A percentile compares a stretch with the other conserved stretches of the same genome.
phyloP scores from a whole-genome alignment of 2,888 invertebrate species.

The Xestoiulus laeticollis region DNA sequence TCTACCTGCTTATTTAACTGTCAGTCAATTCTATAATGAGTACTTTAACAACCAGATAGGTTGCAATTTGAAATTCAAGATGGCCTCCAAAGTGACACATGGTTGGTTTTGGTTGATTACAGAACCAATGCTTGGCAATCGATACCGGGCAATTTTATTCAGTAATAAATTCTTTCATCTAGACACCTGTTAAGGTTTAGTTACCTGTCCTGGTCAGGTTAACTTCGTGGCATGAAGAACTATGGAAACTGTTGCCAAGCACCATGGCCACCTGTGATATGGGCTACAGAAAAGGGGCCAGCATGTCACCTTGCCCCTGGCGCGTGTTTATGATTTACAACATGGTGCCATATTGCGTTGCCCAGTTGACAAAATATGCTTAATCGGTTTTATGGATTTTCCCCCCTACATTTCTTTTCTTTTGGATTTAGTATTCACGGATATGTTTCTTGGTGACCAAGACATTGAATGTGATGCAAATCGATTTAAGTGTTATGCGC shows the following conservation, averaged over 20 bases:
- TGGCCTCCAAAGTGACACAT: not conserved
- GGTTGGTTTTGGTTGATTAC: not conserved
- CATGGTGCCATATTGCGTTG: not conserved
- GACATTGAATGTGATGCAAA: slow-evolving; percentile 18
- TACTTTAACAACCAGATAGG: not conserved
- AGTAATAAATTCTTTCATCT: not conserved
- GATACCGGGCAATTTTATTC: not conserved
- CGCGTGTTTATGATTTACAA: not conserved
- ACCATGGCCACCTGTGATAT: not conserved
- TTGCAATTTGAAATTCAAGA: slow-evolving; percentile 12
- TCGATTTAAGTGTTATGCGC: not conserved
- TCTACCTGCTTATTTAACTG: not conserved
- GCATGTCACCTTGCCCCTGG: not conserved
- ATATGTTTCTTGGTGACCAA: slow-evolving; percentile 8
- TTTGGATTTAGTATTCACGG: not conserved
- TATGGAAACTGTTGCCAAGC: not conserved
- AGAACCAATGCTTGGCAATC: not conserved
- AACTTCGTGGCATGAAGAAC: not conserved
- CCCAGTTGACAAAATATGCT: slow-evolving; percentile 17
- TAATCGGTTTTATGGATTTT: slow-evolving; percentile 31
- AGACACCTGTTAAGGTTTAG: not conserved
- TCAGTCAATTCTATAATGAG: not conserved
- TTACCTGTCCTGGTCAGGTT: not conserved
- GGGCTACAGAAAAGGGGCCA: not conserved
- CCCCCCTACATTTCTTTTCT: not conserved